A percentile compares a stretch with the other conserved stretches of the same genome.
phyloP scores from a whole-genome alignment of 1,140 invertebrate genomes.

The Penaeus vannamei region DNA sequence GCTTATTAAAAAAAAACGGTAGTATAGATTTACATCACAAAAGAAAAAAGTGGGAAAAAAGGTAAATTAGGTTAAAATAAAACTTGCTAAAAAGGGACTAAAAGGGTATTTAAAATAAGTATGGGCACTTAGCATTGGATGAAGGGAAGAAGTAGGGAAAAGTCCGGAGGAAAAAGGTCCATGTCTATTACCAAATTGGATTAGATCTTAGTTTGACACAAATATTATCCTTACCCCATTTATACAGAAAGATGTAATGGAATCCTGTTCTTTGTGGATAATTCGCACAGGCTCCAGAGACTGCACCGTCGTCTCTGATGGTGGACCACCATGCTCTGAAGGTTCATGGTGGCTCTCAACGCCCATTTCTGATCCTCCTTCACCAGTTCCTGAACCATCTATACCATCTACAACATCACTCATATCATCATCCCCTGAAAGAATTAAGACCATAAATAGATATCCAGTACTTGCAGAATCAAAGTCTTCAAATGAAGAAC shows the following conservation, averaged over 20 bases:
- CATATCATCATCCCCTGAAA: conserved; percentile 62
- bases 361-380: conserved; percentile 71
- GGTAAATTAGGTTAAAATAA: too few relatives aligned
- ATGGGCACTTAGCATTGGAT: too few relatives aligned
- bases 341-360: conserved; percentile 76
- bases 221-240: conserved; percentile 80
- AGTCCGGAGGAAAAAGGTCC: too few relatives aligned
- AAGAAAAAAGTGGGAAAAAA: too few relatives aligned
- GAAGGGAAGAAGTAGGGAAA: too few relatives aligned
- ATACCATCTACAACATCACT: conserved; percentile 66
- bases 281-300: conserved; percentile 83
- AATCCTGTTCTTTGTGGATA: conserved; percentile 99
- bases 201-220: too few relatives aligned
- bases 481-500: background rate
- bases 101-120: too few relatives aligned
- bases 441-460: background rate
- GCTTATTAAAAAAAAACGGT: too few relatives aligned
- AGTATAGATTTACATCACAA: too few relatives aligned
- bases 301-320: conserved; percentile 42
- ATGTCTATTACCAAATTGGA: too few relatives aligned
- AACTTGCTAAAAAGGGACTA: too few relatives aligned
- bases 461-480: background rate
- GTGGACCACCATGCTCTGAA: conserved; percentile 56
- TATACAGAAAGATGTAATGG: conserved; percentile 96
- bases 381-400: conserved; percentile 65